Conservation (phyloP, 2,797 vertebrate genomes). For the Gobionotothen gibberifrons region DNA sequence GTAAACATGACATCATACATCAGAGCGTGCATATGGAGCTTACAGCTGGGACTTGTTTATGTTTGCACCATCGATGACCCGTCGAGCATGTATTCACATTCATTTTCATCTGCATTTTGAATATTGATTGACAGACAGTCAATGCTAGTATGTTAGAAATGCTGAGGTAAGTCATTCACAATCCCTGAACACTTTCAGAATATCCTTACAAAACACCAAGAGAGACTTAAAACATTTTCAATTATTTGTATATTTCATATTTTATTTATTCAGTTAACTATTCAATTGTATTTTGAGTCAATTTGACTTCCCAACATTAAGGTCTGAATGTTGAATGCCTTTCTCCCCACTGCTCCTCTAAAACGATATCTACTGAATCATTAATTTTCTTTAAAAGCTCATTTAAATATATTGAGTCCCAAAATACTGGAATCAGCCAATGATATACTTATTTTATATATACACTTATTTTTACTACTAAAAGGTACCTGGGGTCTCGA, state of each 20-base stretch:
- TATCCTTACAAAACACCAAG: background rate
- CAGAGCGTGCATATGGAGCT: conserved; percentile 43
- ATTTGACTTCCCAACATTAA: background rate
- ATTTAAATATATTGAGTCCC: background rate
- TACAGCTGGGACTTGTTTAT: conserved; percentile 32
- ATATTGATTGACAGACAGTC: background rate
- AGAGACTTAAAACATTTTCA: background rate
- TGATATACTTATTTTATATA: background rate
- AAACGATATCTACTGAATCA: background rate
- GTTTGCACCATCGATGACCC: conserved; percentile 28
- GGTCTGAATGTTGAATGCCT: background rate
- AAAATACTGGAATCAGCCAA: background rate
- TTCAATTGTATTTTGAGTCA: background rate
- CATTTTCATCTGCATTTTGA: conserved; percentile 21
- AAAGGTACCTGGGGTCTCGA: too few relatives aligned
- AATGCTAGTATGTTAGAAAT: background rate
- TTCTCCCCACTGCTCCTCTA: background rate
- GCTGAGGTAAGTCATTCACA: background rate
- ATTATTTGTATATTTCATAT: background rate
- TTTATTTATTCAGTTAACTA: background rate
- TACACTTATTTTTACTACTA: too few relatives aligned
- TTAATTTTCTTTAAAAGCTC: background rate
- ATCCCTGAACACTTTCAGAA: background rate
- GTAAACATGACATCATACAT: conserved; percentile 50
- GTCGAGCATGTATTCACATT: conserved; percentile 21